Base-by-base conservation (phyloP, 2,113 vertebrate genomes). In the Cyanistes caeruleus region DNA sequence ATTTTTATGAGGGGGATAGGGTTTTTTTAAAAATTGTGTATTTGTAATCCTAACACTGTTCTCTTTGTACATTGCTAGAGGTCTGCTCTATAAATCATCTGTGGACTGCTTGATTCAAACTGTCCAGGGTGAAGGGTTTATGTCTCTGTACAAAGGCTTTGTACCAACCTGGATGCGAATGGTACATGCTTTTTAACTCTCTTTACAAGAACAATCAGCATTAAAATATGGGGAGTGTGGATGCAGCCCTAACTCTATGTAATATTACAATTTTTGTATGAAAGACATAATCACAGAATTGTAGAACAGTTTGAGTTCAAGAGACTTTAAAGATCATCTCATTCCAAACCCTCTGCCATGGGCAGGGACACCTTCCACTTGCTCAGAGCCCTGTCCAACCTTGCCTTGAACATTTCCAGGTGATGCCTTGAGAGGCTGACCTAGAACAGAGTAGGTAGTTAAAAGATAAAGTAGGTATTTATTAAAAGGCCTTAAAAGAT, bases 121-220 rank as follows among this genome's bases (percentile, higher is more conserved):
- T 30, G 96, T 99, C 30, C 97, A 95, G 74, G 97, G 97, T 15
- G 98, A 99, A 95, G 98, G 98, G 23, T 98, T 99, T 81, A 74
- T 97, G 94, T 98, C 98, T 74, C 97, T 99, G 0, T 99, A 99
- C 92, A 99, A 99, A 98, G 98, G 99, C 60, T 99, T 99, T 91
- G 67, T 98, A 70, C 98, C 98, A 15, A 98, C 98, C 20, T 99
- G 98, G 98, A 98, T 99, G 97, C 93, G 98, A 98, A 99, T 99
- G 98, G 98, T 98, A 98, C 51, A 62, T 48, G 70, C 21, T 46
- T 72, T 41, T 89, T 48, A 85, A 79, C 23, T 52, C n/a, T 23
- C 35, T 72, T 70, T 41, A 53, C 30, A 37, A 51, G 31, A 58
- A 41, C 77, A 81, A 67, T 31, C 44, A 81, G 28, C 70, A 60